Evolutionary conservation across 2,888 invertebrate species (phyloP).

Genomic region (Polietes domitor): DNA sequence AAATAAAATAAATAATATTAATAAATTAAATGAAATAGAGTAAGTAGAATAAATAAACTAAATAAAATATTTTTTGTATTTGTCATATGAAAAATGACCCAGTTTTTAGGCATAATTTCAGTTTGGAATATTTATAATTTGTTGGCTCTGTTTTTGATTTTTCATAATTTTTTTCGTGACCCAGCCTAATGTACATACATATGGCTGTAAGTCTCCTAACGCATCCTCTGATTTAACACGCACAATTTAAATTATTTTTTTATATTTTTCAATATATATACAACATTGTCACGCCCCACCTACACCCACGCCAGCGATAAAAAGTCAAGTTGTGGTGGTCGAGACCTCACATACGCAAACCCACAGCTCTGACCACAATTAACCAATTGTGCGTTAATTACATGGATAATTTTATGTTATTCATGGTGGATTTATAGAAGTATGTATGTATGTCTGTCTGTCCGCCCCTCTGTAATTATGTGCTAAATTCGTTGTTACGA

Average conservation of each 20-base stretch:
- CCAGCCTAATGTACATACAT: too few relatives aligned
- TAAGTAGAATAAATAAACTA: too few relatives aligned
- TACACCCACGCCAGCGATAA: background rate
- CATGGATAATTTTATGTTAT: constrained; percentile 38
- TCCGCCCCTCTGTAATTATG: constrained; percentile 19
- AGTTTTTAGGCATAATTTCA: too few relatives aligned
- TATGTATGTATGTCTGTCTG: background rate
- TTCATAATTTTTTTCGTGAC: too few relatives aligned
- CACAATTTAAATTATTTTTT: background rate
- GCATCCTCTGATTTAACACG: background rate
- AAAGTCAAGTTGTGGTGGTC: constrained; percentile 7
- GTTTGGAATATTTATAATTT: too few relatives aligned
- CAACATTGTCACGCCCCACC: background rate
- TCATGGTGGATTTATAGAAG: constrained; percentile 7
- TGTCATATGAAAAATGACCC: too few relatives aligned
- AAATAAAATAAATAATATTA: too few relatives aligned
- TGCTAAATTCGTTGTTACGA: constrained; percentile 13
- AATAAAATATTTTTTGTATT: too few relatives aligned
- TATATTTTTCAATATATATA: background rate
- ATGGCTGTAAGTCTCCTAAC: background rate
- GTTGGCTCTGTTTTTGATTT: too few relatives aligned
- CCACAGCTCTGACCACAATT: constrained; percentile 55
- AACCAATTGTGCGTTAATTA: constrained; percentile 59
- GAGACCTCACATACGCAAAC: background rate
- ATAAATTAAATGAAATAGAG: too few relatives aligned